Conservation (phyloP, 2,888 invertebrate genomes). For the Nomada hirtipes region DNA sequence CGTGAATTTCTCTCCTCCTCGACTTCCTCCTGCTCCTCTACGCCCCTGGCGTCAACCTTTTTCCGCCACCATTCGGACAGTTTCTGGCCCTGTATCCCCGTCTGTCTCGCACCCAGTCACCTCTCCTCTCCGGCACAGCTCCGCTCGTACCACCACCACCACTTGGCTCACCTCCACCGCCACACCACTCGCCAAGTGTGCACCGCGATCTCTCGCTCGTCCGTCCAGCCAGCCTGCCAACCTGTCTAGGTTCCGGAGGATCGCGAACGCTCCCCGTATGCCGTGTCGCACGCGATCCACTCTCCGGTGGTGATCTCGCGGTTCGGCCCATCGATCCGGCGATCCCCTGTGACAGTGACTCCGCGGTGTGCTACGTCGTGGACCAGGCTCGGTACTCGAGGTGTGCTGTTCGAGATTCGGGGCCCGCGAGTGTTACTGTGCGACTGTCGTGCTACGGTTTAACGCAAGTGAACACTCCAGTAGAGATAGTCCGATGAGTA, state of each 20-base stretch:
- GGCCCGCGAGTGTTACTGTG: slow-evolving; percentile 32
- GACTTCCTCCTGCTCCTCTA: not conserved
- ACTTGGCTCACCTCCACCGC: slow-evolving; percentile 55
- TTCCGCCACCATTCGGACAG: slow-evolving; percentile 40
- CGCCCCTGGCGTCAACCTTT: slow-evolving; percentile 45
- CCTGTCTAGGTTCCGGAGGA: slow-evolving; percentile 72
- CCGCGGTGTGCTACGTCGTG: slow-evolving; percentile 33
- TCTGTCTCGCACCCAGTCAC: slow-evolving; percentile 47
- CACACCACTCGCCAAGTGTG: slow-evolving; percentile 59
- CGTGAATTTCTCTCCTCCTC: slow-evolving; percentile 27
- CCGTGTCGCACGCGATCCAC: slow-evolving; percentile 57
- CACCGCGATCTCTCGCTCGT: slow-evolving; percentile 59
- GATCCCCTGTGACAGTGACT: slow-evolving; percentile 57
- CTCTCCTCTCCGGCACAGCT: slow-evolving; percentile 18
- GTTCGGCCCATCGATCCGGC: slow-evolving; percentile 6
- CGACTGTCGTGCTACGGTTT: slow-evolving; percentile 4
- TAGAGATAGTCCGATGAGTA: slow-evolving; percentile 27
- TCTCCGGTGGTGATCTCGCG: slow-evolving; percentile 54
- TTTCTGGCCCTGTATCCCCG: slow-evolving; percentile 52
- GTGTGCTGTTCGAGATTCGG: not conserved
- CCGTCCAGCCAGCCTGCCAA: slow-evolving; percentile 39
- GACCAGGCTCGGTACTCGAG: not conserved
- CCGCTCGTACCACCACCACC: slow-evolving; percentile 31
- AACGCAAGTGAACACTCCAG: slow-evolving; percentile 27
- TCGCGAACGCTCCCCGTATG: slow-evolving; percentile 73